phyloP scores from a whole-genome alignment of 1,140 invertebrate genomes.

The Cherax destructor region DNA sequence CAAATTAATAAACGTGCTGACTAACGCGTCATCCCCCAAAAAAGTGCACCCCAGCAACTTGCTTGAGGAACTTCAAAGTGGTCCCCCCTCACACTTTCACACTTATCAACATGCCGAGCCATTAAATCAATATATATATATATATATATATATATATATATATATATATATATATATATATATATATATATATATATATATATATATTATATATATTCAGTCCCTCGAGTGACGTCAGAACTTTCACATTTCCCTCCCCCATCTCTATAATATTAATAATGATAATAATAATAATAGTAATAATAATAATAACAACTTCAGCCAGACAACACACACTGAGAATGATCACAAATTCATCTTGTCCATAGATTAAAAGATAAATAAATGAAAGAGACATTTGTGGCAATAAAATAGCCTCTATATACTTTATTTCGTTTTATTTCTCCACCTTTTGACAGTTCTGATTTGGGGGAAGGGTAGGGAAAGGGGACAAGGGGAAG shows the following conservation, averaged over 20 bases:
- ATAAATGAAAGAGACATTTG: slow-evolving; percentile 48
- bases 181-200: slow-evolving; percentile 18
- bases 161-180: slow-evolving; percentile 17
- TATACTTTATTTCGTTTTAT: not conserved
- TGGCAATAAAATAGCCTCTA: slow-evolving; percentile 43
- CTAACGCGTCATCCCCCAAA: too few species aligned
- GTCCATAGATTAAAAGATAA: not conserved
- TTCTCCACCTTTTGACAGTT: not conserved
- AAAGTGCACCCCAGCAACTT: too few species aligned
- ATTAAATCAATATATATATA: not conserved
- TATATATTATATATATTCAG: not conserved
- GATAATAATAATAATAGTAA: not conserved
- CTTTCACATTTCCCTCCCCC: too few species aligned
- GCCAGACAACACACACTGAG: not conserved
- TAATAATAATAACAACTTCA: not conserved
- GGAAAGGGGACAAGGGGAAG: too few species aligned
- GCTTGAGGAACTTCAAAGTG: too few species aligned
- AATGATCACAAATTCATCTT: slow-evolving; percentile 7
- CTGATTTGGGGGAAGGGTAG: too few species aligned
- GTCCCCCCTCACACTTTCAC: too few species aligned
- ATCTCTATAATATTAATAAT: too few species aligned
- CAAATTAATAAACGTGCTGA: too few species aligned
- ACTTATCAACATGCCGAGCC: too few species aligned
- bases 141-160: slow-evolving; percentile 39
- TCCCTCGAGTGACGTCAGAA: too few species aligned